Percentiles rank a stretch among this genome's conserved stretches.
These are phyloP conservation scores for Epinotia bilunana DNA, from an alignment of 2,888 invertebrate genomes.

Conservation along the genomic window DNA sequence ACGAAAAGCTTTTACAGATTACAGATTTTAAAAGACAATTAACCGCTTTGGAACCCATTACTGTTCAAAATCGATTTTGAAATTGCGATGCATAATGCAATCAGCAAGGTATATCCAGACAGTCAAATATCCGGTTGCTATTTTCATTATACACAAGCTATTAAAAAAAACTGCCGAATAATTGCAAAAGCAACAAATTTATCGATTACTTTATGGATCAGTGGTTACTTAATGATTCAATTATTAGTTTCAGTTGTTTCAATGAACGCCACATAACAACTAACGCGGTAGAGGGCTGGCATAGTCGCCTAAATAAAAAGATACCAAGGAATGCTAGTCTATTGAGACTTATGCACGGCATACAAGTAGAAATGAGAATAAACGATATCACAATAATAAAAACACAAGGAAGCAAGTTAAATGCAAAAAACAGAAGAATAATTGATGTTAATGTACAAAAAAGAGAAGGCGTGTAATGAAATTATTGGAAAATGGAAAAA, in stretches of 20 bases:
- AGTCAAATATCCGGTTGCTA: conserved; percentile 5
- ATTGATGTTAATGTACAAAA: no score
- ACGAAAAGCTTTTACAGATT: conserved; percentile 7
- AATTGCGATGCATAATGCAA: conserved; percentile 20
- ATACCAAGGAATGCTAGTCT: no score
- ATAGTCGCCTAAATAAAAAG: not conserved
- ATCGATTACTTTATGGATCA: conserved; percentile 15
- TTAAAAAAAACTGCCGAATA: conserved; percentile 22
- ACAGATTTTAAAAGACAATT: conserved; percentile 15
- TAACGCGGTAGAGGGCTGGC: conserved; percentile 6
- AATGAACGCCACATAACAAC: conserved; percentile 19
- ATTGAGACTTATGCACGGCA: no score
- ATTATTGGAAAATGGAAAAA: no score
- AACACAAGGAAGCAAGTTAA: no score
- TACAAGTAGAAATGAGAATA: no score
- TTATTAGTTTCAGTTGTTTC: conserved; percentile 17
- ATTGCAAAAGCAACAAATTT: conserved; percentile 3
- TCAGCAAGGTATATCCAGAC: conserved; percentile 10
- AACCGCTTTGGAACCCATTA: conserved; percentile 15
- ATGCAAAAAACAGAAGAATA: no score
- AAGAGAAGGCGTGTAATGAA: no score
- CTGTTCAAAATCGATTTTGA: conserved; percentile 22
- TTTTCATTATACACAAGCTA: conserved; percentile 15
- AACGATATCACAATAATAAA: no score
- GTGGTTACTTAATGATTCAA: conserved; percentile 7